Base-by-base conservation (phyloP, 2,113 vertebrate genomes). In the Sinocyclocheilus maitianheensis region DNA sequence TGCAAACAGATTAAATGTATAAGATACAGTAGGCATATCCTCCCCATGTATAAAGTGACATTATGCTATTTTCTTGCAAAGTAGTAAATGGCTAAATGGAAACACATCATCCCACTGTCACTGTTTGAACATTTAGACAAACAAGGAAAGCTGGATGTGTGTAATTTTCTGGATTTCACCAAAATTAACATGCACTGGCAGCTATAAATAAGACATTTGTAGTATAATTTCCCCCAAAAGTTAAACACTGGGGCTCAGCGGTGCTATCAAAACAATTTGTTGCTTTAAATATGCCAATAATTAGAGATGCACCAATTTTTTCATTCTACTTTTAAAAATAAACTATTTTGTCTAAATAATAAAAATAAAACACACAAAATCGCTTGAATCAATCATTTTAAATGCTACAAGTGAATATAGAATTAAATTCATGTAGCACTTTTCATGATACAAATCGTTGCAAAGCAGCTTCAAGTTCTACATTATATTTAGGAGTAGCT, bases 1-100 rank as follows among this genome's bases (percentile, higher is more conserved):
- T 71, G 53, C 60, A 84, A 89, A 87, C 82, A 71, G 69, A 82
- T 89, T 85, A 85, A 62, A 72, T 11, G 34, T n/a, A 63, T 86
- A 75, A 43, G 30, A 83, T 67, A 34, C 30, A 34, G 30, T 34
- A 67, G 46, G 83, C 77, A 69, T 69, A 65, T 14, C 26, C 0
- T 30, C 30, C 37, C 53, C 55, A 83, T 85, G 65, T 63, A 86
- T 60, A 83, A 75, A 87, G 40, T 81, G 48, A 72, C 55, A 88
- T 51, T 37, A 40, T 5, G 65, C n/a, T 22, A 30, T 71, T 51
- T 71, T 69, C 76, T 77, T 77, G 76, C 14, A 48, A 77, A 55
- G 72, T 75, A 75, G 34, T 1, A 62, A 80, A 81, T 30, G 9
- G n/a, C 20, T 65, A 30, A 65, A 81, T 51, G 65, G 46, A 55